Evolutionary conservation across 2,888 invertebrate genomes (phyloP).

Genomic region (Cephus runcator): DNA sequence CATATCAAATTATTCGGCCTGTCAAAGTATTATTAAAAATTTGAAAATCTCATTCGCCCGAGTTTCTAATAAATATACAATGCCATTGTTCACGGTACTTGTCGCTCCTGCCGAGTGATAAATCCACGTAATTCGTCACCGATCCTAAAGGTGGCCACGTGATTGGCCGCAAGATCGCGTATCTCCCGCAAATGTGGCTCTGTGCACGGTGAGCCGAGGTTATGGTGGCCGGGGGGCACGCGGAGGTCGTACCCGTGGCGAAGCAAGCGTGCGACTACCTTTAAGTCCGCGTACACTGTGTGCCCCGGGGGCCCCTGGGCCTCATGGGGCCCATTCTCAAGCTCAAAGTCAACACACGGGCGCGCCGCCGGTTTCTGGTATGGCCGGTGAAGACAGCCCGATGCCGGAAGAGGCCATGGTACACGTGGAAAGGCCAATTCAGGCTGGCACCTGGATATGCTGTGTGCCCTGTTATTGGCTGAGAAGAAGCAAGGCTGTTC

Average conservation of each 20-base stretch:
- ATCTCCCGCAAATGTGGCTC: conserved; percentile 62
- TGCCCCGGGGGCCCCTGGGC: conserved; percentile 33
- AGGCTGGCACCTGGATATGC: conserved; percentile 69
- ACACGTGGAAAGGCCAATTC: conserved; percentile 47
- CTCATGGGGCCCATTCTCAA: conserved; percentile 37
- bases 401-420: conserved; percentile 56
- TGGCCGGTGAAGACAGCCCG: conserved; percentile 21
- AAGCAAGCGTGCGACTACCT: conserved; percentile 49
- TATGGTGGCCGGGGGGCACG: conserved; percentile 58
- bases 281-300: conserved; percentile 53
- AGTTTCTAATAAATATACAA: background rate
- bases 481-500: conserved; percentile 69
- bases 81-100: background rate
- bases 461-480: conserved; percentile 72
- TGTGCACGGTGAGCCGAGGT: conserved; percentile 62
- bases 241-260: conserved; percentile 42
- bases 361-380: background rate
- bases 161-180: conserved; percentile 27
- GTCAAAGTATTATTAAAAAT: background rate
- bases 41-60: background rate
- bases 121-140: background rate
- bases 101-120: background rate
- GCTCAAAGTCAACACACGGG: conserved; percentile 26
- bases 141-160: conserved; percentile 11
- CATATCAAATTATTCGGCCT: background rate